Base-by-base conservation (phyloP, 1,140 invertebrate species). In the Diuraphis noxia region DNA sequence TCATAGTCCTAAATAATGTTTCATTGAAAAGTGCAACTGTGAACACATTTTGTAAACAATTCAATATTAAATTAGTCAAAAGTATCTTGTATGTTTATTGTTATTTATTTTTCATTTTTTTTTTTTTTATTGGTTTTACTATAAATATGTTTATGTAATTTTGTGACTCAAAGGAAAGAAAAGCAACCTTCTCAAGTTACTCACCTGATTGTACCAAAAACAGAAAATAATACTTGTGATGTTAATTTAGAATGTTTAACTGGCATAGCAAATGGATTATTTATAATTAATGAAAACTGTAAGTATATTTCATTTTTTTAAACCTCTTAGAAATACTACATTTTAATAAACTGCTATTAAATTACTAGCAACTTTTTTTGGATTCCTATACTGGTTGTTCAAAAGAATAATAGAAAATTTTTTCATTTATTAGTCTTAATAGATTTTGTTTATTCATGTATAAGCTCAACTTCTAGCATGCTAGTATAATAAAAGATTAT, bases 211-310 rank as follows among this genome's bases (percentile, higher is more conserved):
- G 86, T 88, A 63, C 23, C 77, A 82, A 19, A 52, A 30, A 49
- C n/a, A 38, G n/a, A 25, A 56, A 40, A 40, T 38, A 91, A 91
- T 91, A 41, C 43, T 52, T 91, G 89, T 91, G 43, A 81, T 81
- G 40, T 38, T 30, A 91, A 82, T 38, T 46, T 91, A 3, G 89
- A 91, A 49, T 82, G 77, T 91, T 91, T 91, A 46, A 52, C 19
- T 49, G 77, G 43, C 19, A 91, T 91, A 49, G 89, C 89, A 8
- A 91, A 91, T 91, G 89, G 89, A 52, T 38, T 91, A 9, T 91
- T 38, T 81, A 91, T 91, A 23, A 36, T 91, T 21, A 46, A 91
- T 30, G 1, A 52, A 91, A 91, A 82, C 30, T 91, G 89, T 91
- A 81, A 91, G 89, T 82, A 90, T 79, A 43, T 30, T 63, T 63